Percentiles rank a stretch among this genome's conserved stretches.
These are phyloP conservation scores for Acrocyrtus sp. DNA, from an alignment of 2,888 invertebrate genomes.

Conservation along the genomic window DNA sequence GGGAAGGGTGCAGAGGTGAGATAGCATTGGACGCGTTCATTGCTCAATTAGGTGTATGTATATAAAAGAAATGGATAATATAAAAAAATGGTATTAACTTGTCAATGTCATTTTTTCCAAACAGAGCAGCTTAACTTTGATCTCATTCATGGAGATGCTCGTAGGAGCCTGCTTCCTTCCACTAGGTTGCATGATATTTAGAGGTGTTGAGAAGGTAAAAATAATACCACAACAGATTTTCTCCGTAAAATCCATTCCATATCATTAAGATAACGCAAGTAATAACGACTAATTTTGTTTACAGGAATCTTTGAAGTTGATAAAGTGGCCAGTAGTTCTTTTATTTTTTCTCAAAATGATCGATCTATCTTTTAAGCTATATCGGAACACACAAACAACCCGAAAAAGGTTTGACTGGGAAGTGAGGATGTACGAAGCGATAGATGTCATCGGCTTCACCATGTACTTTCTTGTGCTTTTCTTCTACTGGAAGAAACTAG, in stretches of 20 bases:
- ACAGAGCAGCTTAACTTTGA: slow-evolving; percentile 42
- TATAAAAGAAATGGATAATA: neutral
- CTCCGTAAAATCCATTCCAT: too few species aligned
- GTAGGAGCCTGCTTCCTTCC: slow-evolving; percentile 34
- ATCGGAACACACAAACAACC: slow-evolving; percentile 23
- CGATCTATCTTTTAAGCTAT: slow-evolving; percentile 25
- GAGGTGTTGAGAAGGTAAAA: slow-evolving; percentile 39
- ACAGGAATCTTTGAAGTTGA: slow-evolving; percentile 32
- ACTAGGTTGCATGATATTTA: slow-evolving; percentile 37
- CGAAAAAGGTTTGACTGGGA: slow-evolving; percentile 39
- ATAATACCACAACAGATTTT: neutral
- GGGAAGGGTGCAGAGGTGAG: slow-evolving; percentile 30
- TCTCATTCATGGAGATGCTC: slow-evolving; percentile 30
- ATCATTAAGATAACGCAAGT: too few species aligned
- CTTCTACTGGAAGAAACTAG: slow-evolving; percentile 35
- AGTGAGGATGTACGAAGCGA: slow-evolving; percentile 26
- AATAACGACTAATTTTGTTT: neutral
- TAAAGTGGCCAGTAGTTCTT: slow-evolving; percentile 33
- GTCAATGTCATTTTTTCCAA: neutral
- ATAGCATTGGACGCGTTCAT: too few species aligned
- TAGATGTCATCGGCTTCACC: slow-evolving; percentile 39
- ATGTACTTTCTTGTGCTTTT: slow-evolving; percentile 39
- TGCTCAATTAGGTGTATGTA: too few species aligned
- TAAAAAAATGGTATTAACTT: neutral
- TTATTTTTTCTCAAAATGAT: slow-evolving; percentile 25